These are phyloP conservation scores for Canis aureus DNA, from an alignment of 2,113 vertebrate species.

Conservation along the genomic window DNA sequence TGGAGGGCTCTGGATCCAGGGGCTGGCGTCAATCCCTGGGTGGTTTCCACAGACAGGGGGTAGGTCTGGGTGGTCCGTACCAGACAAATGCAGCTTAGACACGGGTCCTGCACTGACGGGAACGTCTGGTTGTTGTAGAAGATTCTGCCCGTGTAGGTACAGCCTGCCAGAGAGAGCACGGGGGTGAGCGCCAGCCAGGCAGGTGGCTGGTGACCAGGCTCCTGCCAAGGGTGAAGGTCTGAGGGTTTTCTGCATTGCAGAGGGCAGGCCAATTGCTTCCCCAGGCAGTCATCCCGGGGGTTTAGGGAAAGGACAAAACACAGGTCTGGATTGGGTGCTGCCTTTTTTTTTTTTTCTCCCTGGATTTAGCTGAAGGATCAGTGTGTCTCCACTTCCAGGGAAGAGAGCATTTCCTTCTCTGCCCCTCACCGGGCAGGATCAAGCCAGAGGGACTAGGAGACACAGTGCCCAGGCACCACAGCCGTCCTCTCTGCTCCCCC, in stretches of 20 bases:
- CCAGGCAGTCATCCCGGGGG: background rate
- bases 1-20: background rate
- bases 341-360: background rate
- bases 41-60: background rate
- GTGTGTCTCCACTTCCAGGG: background rate
- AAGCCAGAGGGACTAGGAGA: background rate
- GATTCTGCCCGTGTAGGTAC: constrained; percentile 88
- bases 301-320: background rate
- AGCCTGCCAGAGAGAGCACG: constrained; percentile 81
- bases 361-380: background rate
- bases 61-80: constrained; percentile 74
- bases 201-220: background rate
- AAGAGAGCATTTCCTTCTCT: background rate
- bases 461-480: background rate
- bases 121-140: constrained; percentile 91
- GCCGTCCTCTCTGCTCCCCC: background rate
- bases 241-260: background rate
- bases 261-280: background rate
- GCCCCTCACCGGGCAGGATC: background rate
- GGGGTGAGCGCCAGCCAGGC: background rate
- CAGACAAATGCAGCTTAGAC: constrained; percentile 91
- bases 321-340: background rate
- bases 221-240: background rate
- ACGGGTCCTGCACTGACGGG: constrained; percentile 87
- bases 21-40: background rate